Base-by-base conservation (phyloP, 1,140 invertebrate genomes). In the Cyclargus thomasi region DNA sequence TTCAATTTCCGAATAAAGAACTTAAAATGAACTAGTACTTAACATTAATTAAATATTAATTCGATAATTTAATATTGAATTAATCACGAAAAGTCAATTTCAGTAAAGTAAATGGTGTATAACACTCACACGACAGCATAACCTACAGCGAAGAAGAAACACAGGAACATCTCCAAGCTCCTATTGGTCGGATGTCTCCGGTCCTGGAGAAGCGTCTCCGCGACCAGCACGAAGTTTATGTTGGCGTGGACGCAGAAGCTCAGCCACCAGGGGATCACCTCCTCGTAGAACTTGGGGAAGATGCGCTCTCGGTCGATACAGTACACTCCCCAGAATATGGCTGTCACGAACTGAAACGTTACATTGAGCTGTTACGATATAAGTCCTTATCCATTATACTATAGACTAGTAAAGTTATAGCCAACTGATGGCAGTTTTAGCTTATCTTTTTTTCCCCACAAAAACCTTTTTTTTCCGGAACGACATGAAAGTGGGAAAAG, bases 91-190 rank as follows among this genome's bases (percentile, higher is more conserved):
- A n/a, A n/a, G 29, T 2, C 2, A 7, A 29, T 29, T 29, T 7
- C 5, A 4, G 5, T 4, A 29, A 47, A 3, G 14, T 14, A 47
- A 16, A 47, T 14, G 1, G 2, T 14, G 3, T 11, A 11, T 16
- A 47, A 59, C 14, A 64, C 35, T 18, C 18, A 39, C 63, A 39
- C 35, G n/a, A 64, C 63, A 64, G 20, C 64, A 23, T 65, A 23
- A 1, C 47, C 64, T 20, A 21, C 29, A 2, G 55, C 55, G 10
- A 59, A 59, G 6, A 59, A 59, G 18, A 21, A 8, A 59, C 17
- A 20, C 55, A 59, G 20, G 20, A 59, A 59, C 17, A 59, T 6
- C 55, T 59, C 55, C 8, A 59, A 59, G 55, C 55, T 10, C 20
- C 18, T 8, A 7, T 59, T 21, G 1, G 18, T 8, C 10, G 55